A percentile compares a stretch with the other conserved stretches of the same genome.
phyloP scores from a whole-genome alignment of 2,113 vertebrate species.

The Laticauda laticaudata region DNA sequence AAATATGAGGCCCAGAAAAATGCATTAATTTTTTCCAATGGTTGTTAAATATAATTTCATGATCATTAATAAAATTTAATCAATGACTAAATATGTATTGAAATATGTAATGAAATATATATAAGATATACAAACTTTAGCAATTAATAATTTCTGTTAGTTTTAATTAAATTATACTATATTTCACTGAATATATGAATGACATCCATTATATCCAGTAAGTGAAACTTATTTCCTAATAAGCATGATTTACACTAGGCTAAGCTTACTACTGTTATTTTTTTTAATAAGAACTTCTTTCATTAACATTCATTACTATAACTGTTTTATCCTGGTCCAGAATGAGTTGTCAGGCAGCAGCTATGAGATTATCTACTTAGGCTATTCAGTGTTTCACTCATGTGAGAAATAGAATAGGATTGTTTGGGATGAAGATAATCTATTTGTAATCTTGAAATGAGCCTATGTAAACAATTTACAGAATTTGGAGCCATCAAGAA shows the following conservation, averaged over 20 bases:
- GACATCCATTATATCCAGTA: background rate
- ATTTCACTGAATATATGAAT: background rate
- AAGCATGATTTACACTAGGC: background rate
- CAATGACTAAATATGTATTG: background rate
- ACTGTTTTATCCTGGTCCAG: conserved; percentile 23
- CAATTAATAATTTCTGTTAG: background rate
- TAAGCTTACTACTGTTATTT: conserved; percentile 34
- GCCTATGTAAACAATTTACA: conserved; percentile 10
- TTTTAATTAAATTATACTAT: background rate
- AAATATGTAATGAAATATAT: background rate
- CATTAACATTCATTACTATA: conserved; percentile 26
- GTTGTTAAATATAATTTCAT: background rate
- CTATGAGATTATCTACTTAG: conserved; percentile 42
- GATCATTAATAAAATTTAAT: background rate
- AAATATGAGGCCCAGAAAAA: background rate
- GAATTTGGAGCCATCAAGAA: conserved; percentile 6
- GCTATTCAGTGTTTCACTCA: conserved; percentile 25
- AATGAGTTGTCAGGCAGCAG: fast-evolving
- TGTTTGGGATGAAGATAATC: background rate
- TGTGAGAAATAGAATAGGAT: background rate
- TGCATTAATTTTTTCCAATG: background rate
- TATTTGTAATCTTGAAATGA: conserved; percentile 18
- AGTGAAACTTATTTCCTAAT: background rate
- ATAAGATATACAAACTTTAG: background rate
- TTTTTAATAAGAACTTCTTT: conserved; percentile 25